Percentiles rank a stretch among this genome's conserved stretches.
These are phyloP conservation scores for Chamaetylas fuelleborni DNA, from an alignment of 2,113 vertebrate genomes.

Conservation along the genomic window DNA sequence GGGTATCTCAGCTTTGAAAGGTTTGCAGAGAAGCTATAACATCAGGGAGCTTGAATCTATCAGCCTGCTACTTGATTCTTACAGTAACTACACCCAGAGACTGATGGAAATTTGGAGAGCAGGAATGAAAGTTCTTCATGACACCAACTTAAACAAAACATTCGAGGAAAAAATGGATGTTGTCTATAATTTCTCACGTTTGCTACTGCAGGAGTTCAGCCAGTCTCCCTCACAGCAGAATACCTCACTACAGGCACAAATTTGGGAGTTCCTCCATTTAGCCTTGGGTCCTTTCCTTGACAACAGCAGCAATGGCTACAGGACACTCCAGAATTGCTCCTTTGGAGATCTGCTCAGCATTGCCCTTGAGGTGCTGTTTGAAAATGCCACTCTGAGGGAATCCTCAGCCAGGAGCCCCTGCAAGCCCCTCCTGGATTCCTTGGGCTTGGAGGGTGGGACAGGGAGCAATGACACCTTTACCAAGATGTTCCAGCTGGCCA, in stretches of 20 bases:
- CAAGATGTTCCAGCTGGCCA: slow-evolving; percentile 30
- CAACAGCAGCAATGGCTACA: background rate
- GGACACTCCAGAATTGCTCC: slow-evolving; percentile 17
- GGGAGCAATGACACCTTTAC: background rate
- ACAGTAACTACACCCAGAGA: background rate
- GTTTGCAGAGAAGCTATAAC: background rate
- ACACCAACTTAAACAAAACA: slow-evolving; percentile 15
- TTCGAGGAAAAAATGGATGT: background rate
- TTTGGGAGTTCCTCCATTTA: background rate
- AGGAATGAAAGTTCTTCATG: slow-evolving; percentile 12
- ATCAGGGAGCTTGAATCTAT: background rate
- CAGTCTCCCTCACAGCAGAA: background rate
- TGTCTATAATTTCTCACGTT: slow-evolving; percentile 22
- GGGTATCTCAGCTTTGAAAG: background rate
- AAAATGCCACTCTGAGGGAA: background rate
- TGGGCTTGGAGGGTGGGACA: background rate
- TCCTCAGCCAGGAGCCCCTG: slow-evolving; percentile 19
- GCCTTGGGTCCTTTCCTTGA: slow-evolving; percentile 37
- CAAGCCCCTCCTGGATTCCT: slow-evolving; percentile 13
- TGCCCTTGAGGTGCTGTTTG: slow-evolving; percentile 40
- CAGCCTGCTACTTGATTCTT: background rate
- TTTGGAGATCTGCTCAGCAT: background rate
- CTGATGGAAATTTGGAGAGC: background rate
- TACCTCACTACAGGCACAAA: background rate
- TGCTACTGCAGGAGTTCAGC: background rate